Conservation (phyloP, 2,113 vertebrate genomes). For the Psittacara wagleri region DNA sequence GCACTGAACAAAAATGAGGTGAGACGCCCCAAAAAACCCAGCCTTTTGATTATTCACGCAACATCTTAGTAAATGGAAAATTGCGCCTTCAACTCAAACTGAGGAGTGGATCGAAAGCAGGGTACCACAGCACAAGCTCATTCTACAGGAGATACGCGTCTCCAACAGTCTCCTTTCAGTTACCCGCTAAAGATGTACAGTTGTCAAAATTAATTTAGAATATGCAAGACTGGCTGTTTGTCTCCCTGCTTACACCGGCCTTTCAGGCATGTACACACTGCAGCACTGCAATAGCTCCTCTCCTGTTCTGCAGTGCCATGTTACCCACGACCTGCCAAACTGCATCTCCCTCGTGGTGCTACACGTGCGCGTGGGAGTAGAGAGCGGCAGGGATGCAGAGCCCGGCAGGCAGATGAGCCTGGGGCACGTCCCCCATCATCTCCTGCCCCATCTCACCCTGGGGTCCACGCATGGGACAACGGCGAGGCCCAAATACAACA, state of each 20-base stretch:
- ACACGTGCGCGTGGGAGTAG: constrained; percentile 28
- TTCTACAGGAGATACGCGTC: neutral
- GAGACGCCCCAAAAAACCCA: neutral
- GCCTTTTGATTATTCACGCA: neutral
- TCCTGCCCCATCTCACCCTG: neutral
- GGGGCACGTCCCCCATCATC: neutral
- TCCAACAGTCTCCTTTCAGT: neutral
- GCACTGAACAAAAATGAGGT: neutral
- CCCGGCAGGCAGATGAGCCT: neutral
- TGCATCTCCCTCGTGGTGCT: constrained; percentile 6
- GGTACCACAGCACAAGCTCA: neutral
- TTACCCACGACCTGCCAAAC: constrained; percentile 52
- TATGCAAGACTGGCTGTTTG: neutral
- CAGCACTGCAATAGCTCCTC: neutral
- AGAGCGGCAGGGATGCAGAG: neutral
- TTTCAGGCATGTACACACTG: neutral
- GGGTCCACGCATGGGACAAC: accelerated
- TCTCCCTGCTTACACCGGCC: constrained; percentile 4
- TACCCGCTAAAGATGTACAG: constrained; percentile 2
- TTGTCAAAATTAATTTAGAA: constrained; percentile 53
- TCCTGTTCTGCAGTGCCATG: constrained; percentile 22
- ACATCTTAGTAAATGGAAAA: constrained; percentile 19
- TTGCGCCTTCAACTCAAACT: neutral
- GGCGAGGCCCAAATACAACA: neutral
- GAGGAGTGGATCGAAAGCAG: neutral